Percentiles rank a stretch among this genome's conserved stretches.
phyloP scores from a whole-genome alignment of 2,113 vertebrate genomes.

The Anguilla japonica region DNA sequence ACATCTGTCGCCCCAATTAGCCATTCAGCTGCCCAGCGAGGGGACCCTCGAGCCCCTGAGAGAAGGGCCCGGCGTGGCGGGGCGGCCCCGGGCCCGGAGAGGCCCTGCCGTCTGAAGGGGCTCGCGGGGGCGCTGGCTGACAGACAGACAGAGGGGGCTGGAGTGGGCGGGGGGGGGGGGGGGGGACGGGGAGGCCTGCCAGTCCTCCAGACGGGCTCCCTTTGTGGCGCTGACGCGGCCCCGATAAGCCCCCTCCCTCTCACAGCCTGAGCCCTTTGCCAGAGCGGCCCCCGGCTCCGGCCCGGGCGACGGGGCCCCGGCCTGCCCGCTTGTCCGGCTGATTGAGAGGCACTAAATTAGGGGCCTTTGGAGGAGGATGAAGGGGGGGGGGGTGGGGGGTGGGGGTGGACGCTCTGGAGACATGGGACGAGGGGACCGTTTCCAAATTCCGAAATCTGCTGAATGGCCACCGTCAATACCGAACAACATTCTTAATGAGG shows the following conservation, averaged over 20 bases:
- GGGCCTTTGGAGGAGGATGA: constrained; percentile 42
- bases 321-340: constrained; percentile 68
- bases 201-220: constrained; percentile 58
- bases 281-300: constrained; percentile 51
- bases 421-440: constrained; percentile 9
- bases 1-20: constrained; percentile 68
- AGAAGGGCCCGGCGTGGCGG: constrained; percentile 19
- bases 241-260: constrained; percentile 53
- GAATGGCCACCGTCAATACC: neutral
- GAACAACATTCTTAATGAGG: constrained; percentile 3
- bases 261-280: constrained; percentile 50
- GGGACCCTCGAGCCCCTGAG: constrained; percentile 28
- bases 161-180: constrained; percentile 29
- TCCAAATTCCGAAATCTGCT: constrained; percentile 1
- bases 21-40: constrained; percentile 44
- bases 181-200: constrained; percentile 55
- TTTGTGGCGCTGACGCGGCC: constrained; percentile 62
- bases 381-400: neutral
- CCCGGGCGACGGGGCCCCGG: constrained; percentile 60
- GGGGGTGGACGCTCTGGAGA: neutral
- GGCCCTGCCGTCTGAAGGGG: constrained; percentile 57
- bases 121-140: constrained; percentile 52
- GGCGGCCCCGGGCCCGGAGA: constrained; percentile 55
- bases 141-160: constrained; percentile 48
- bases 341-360: constrained; percentile 68